Evolutionary conservation across 2,888 invertebrate species (phyloP).

Genomic region (Drosophila affinis): DNA sequence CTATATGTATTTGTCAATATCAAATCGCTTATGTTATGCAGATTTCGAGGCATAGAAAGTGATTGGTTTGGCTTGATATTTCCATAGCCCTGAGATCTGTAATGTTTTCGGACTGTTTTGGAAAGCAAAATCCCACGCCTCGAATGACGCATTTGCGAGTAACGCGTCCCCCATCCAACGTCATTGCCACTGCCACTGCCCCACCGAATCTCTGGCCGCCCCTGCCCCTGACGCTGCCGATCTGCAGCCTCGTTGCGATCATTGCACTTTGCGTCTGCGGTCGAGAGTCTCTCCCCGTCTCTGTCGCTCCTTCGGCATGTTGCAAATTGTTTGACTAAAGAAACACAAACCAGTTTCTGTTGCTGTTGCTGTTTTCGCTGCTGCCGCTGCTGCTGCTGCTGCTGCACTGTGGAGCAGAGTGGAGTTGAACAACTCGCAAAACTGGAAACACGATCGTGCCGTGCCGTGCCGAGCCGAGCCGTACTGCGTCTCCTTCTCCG

Average conservation of each 20-base stretch:
- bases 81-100: conserved; percentile 12
- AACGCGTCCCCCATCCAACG: conserved; percentile 27
- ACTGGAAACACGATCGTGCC: conserved; percentile 45
- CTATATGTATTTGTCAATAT: neutral
- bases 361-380: neutral
- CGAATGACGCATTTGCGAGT: conserved; percentile 34
- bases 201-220: neutral
- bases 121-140: conserved; percentile 40
- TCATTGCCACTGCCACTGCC: conserved; percentile 9
- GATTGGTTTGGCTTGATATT: conserved; percentile 7
- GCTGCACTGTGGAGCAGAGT: neutral
- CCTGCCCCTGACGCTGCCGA: neutral
- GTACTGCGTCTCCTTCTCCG: conserved; percentile 33
- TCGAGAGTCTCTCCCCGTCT: conserved; percentile 15
- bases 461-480: conserved; percentile 2
- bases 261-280: conserved; percentile 70
- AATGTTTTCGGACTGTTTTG: neutral
- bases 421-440: conserved; percentile 34
- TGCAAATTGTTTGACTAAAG: conserved; percentile 57
- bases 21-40: conserved; percentile 13
- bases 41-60: conserved; percentile 16
- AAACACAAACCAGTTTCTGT: conserved; percentile 61
- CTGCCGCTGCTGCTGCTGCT: neutral
- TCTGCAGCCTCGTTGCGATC: conserved; percentile 70
- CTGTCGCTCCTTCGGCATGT: conserved; percentile 45